phyloP scores from a whole-genome alignment of 1,140 invertebrate species.

The Eumaeus atala region DNA sequence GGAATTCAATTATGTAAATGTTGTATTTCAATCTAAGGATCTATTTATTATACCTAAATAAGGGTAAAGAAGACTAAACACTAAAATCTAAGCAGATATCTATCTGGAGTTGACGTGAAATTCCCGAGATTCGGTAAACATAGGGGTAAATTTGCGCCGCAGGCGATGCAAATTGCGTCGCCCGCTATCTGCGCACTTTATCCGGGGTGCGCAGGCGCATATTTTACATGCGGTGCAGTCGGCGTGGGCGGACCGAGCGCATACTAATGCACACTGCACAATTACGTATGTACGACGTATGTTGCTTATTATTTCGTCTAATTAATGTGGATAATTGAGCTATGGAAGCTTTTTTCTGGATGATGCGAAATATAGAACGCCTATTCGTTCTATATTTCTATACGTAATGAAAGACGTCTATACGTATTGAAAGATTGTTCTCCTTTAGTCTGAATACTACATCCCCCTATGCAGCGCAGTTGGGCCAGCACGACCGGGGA shows the following conservation, averaged over 20 bases:
- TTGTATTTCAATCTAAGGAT: too few relatives aligned
- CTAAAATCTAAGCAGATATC: background rate
- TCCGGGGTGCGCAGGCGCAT: constrained; percentile 61
- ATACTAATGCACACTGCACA: constrained; percentile 50
- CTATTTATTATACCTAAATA: too few relatives aligned
- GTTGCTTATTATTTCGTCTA: background rate
- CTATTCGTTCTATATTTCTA: too few relatives aligned
- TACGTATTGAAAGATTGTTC: too few relatives aligned
- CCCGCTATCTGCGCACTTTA: constrained; percentile 65
- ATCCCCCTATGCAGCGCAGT: too few relatives aligned
- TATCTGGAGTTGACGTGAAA: constrained; percentile 17
- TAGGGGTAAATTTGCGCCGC: constrained; percentile 47
- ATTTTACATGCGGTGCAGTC: constrained; percentile 58
- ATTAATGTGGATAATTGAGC: constrained; percentile 19
- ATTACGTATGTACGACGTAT: constrained; percentile 9
- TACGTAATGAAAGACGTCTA: too few relatives aligned
- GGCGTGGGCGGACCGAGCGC: constrained; percentile 54
- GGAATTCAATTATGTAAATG: too few relatives aligned
- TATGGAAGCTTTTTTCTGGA: too few relatives aligned
- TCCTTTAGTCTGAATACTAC: too few relatives aligned
- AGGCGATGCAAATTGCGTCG: constrained; percentile 63
- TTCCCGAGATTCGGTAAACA: constrained; percentile 51
- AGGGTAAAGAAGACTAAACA: too few relatives aligned
- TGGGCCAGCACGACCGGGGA: too few relatives aligned
- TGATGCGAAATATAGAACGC: too few relatives aligned